Evolutionary conservation across 1,140 invertebrate genomes (phyloP), one percentile per base, ranked within the genome.

Genomic region (Anthonomus grandis): DNA sequence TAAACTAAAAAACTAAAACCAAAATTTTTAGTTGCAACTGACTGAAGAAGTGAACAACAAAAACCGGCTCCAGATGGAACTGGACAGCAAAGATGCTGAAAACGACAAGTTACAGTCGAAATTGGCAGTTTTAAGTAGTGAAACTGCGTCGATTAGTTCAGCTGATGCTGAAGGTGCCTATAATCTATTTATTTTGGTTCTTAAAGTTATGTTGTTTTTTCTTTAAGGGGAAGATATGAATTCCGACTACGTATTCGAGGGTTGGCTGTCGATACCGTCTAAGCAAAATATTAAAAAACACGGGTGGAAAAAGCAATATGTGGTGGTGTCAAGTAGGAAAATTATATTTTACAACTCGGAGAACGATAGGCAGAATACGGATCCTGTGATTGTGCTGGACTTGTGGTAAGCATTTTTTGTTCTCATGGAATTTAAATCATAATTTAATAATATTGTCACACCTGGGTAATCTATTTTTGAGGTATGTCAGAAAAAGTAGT

Each of bases 281-380:
- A 96, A 95, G 72, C 91, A 94, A 74, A 98, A 98, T 72, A 95
- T 96, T 51, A 85, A 90, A 53, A 81, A 93, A 50, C 93, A 97
- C 74, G 94, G 93, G 21, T 98, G 95, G 95, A 92, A 90, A 74
- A 95, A 93, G 65, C 94, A 97, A 74, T 98, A 93, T 74, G 93
- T 98, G 4, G 94, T 98, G 18, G 94, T 97, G 12, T 96, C 93
- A 13, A 95, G 91, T 55, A 89, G 91, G 68, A 97, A 97, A 76
- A 95, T 98, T 49, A 92, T 98, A 39, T 98, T 98, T 78, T 98
- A 97, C 70, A 95, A 97, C 76, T 88, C 86, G 18, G 95, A 97
- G 75, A 90, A 80, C 66, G 93, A 97, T 70, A 96, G 96, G 74
- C 86, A 91, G 75, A 96, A 97, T 69, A 90, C 93, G 9, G 92